Base-by-base conservation (phyloP, 2,113 vertebrate genomes). In the Circaetus gallicus region DNA sequence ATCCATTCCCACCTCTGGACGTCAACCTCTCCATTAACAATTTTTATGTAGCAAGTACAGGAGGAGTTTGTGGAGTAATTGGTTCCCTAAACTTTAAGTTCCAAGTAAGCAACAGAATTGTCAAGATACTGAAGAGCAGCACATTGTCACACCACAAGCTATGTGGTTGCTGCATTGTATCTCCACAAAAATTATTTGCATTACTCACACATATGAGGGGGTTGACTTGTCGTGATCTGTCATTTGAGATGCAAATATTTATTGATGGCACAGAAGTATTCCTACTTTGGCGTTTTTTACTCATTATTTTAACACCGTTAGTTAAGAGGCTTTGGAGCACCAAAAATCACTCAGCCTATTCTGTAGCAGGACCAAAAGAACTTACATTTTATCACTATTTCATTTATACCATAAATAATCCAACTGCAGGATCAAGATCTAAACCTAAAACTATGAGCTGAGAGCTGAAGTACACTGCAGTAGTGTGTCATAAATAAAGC, bases 241-340 rank as follows among this genome's bases (percentile, higher is more conserved):
- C 85, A 97, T 90, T 58, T 24, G 9, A 92, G 42, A 83, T 86
- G 88, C 79, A 95, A 95, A 95, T 93, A 96, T 93, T 96, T 97
- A 93, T 77, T 72, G 92, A 94, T 58, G 45, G 82, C 32, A 86
- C 14, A 88, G 49, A 95, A 95, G 55, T 86, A 94, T 53, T 92
- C 56, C 45, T 80, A 73, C 42, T 94, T 87, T n/a, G 95, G 79
- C 5, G 94, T 94, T 91, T 82, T 83, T 92, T 93, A 83, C 59
- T 94, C 71, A 69, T 78, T 83, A 86, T 85, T 93, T 95, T 83
- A 94, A 82, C 5, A 20, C 34, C 3, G 1, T 50, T 84, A 79
- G 17, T 72, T 83, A 89, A 89, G 47, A 89, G 29, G 40, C 31
- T 92, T 65, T 91, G 61, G 31, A 89, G 78, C 28, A 52, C 11